Percentiles rank a stretch among this genome's conserved stretches.
Conservation (phyloP, 2,113 vertebrate genomes). For the Microtus ochrogaster region DNA sequence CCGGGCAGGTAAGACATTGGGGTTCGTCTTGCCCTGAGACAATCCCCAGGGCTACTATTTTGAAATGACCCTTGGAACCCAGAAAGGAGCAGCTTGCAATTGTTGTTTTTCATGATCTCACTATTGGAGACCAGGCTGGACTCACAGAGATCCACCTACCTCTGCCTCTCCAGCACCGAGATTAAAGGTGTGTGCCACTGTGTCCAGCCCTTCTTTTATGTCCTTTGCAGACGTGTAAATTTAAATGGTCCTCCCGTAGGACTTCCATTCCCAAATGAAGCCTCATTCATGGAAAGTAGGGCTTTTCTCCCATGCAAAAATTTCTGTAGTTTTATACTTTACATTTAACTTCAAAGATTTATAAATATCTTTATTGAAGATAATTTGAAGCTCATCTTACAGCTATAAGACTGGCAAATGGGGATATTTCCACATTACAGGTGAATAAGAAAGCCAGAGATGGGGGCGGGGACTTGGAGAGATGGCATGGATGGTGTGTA, state of each 20-base stretch:
- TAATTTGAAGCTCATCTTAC: background rate
- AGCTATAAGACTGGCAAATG: background rate
- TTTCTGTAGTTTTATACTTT: background rate
- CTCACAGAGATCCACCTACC: background rate
- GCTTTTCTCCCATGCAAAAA: background rate
- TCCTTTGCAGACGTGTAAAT: background rate
- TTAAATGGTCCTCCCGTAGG: background rate
- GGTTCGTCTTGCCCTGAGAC: background rate
- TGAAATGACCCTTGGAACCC: background rate
- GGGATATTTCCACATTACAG: background rate
- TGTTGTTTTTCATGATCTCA: background rate
- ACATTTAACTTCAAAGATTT: background rate
- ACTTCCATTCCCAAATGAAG: background rate
- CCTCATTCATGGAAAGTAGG: background rate
- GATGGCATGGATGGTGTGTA: background rate
- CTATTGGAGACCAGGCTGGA: background rate
- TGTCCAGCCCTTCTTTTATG: background rate
- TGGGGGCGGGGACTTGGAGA: background rate
- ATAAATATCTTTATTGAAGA: background rate
- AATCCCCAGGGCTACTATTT: background rate
- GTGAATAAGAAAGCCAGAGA: background rate
- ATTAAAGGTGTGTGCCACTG: too few species aligned
- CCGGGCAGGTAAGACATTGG: constrained; percentile 90
- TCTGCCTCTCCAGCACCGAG: background rate
- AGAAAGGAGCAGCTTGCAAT: background rate